Base-by-base conservation (phyloP, 2,888 invertebrate genomes). In the Drosophila multiciliata region DNA sequence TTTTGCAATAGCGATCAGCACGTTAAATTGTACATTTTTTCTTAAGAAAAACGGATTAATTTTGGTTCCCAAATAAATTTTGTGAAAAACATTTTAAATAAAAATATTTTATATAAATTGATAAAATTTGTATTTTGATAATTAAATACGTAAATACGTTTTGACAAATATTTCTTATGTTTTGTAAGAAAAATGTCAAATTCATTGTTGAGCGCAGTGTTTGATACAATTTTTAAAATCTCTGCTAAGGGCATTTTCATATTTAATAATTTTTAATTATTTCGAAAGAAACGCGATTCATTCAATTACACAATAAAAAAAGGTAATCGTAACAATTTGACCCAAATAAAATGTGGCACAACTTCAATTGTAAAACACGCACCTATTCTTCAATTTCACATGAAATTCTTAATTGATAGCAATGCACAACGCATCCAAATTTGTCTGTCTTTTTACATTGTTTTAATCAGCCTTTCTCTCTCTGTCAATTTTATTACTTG, bases 351-450 rank as follows among this genome's bases (percentile, higher is more conserved):
- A 59, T 42, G 33, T 55, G 48, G 59, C 57, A 42, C 64, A 65
- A 36, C 48, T 58, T 48, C n/a, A 52, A 20, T n/a, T 57, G 54
- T 48, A 32, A 26, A 29, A 36, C 36, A 55, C 7, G 15, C 20
- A 53, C 6, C 85, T 80, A 72, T 70, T 67, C 29, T 55, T 64
- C 61, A 77, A 38, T 64, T 67, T 70, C 42, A 38, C 45, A 32
- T 66, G 75, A 63, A 61, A 61, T 69, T 79, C 74, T 72, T 75
- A 65, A 80, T 60, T 61, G 73, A 72, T 75, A 58, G 36, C 61
- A 50, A 80, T 57, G 63, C 78, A 58, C 60, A 23, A 53, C 55
- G 75, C 77, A 80, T 82, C 67, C n/a, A 40, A 70, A 87, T 71
- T 26, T 38, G 40, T 20, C 20, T 54, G 8, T 50, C 33, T 42